A percentile compares a stretch with the other conserved stretches of the same genome.
These are phyloP conservation scores for Stichodactyla mertensii DNA, from an alignment of 64 coral and sea anemone genomes.

Conservation along the genomic window DNA sequence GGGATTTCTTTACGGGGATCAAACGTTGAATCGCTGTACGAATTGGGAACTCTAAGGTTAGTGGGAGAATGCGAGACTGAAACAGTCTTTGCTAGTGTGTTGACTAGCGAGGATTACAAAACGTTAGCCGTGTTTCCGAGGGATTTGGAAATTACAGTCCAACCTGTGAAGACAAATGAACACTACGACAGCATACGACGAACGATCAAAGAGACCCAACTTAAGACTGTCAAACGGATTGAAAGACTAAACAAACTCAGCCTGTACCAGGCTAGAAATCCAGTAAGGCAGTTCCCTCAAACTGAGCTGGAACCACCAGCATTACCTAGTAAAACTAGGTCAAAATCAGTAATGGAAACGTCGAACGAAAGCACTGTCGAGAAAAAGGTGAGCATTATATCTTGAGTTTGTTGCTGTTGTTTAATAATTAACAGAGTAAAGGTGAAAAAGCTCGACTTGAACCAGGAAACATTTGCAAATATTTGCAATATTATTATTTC, in stretches of 20 bases:
- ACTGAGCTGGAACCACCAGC: background rate
- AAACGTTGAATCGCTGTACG: background rate
- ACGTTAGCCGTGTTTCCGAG: conserved; percentile 1
- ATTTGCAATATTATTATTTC: background rate
- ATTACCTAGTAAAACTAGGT: background rate
- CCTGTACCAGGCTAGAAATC: background rate
- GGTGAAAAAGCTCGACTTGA: background rate
- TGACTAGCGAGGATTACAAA: background rate
- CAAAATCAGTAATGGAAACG: background rate
- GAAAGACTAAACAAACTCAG: conserved; percentile 7
- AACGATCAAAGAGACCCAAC: background rate
- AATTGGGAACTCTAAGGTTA: conserved; percentile 21
- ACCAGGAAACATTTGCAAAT: background rate
- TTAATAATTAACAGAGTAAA: background rate
- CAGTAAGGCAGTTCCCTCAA: background rate
- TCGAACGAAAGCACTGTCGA: background rate
- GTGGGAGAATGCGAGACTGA: conserved; percentile 31
- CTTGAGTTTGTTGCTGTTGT: background rate
- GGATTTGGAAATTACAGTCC: conserved; percentile 21
- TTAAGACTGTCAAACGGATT: background rate
- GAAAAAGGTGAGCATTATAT: background rate
- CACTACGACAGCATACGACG: background rate
- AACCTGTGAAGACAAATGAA: background rate
- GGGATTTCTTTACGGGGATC: background rate
- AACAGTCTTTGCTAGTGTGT: conserved; percentile 18